phyloP scores from a whole-genome alignment of 2,113 vertebrate species.

The Mystacornis crossleyi region DNA sequence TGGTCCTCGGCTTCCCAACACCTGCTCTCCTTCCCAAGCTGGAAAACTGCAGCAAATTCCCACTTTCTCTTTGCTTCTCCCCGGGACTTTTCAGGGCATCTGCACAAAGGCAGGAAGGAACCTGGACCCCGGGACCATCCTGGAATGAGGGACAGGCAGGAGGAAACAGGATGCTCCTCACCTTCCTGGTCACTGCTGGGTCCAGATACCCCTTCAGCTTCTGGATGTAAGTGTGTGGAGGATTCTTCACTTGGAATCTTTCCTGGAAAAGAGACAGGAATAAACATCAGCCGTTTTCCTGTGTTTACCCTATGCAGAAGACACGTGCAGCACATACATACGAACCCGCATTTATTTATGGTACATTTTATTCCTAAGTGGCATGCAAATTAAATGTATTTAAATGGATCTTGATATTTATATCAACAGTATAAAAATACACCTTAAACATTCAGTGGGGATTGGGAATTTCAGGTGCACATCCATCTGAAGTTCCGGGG shows the following conservation, averaged over 20 bases:
- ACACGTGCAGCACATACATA: fast-evolving
- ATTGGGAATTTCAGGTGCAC: background rate
- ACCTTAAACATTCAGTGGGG: background rate
- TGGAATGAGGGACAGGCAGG: background rate
- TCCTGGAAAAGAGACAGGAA: conserved; percentile 78
- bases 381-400: background rate
- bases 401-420: background rate
- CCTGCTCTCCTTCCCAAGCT: background rate
- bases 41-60: background rate
- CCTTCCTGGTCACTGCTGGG: conserved; percentile 95
- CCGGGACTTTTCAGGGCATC: background rate
- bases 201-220: conserved; percentile 95
- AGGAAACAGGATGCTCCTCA: conserved; percentile 71
- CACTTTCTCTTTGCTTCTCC: background rate
- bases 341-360: fast-evolving
- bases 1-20: background rate
- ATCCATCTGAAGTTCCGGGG: background rate
- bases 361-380: fast-evolving
- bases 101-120: conserved; percentile 31
- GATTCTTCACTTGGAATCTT: conserved; percentile 98
- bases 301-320: background rate
- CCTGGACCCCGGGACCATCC: background rate
- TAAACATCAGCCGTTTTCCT: background rate
- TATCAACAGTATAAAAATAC: background rate
- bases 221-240: conserved; percentile 95